Percentiles rank a stretch among this genome's conserved stretches.
phyloP scores from a whole-genome alignment of 1,140 invertebrate genomes.

The Caenorhabditis inopinata region DNA sequence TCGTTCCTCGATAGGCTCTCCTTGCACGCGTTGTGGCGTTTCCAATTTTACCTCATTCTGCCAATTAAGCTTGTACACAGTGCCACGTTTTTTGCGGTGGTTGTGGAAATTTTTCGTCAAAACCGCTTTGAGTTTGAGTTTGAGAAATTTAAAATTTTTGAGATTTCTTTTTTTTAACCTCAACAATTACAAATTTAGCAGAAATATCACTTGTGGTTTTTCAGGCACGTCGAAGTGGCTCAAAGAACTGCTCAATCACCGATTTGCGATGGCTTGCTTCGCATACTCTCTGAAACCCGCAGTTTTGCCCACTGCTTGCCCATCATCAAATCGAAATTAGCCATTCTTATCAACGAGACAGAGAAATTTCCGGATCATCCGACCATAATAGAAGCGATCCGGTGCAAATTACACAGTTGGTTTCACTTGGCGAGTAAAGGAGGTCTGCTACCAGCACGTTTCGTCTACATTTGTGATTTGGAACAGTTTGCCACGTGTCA shows the following conservation, averaged over 20 bases:
- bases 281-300: neutral
- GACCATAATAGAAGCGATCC: neutral
- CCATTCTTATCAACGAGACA: neutral
- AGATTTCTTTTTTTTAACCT: too few relatives aligned
- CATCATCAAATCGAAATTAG: conserved; percentile 9
- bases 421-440: neutral
- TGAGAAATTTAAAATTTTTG: too few relatives aligned
- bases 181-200: too few relatives aligned
- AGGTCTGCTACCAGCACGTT: neutral
- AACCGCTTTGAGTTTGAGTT: too few relatives aligned
- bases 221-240: neutral
- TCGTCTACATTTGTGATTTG: neutral
- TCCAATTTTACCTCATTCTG: too few relatives aligned
- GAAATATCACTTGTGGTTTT: too few relatives aligned
- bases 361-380: conserved; percentile 2
- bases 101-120: too few relatives aligned
- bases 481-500: conserved; percentile 1
- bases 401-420: neutral
- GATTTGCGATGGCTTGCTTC: neutral
- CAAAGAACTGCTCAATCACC: neutral
- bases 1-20: too few relatives aligned
- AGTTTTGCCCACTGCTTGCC: conserved; percentile 7
- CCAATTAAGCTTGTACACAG: too few relatives aligned
- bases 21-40: too few relatives aligned
- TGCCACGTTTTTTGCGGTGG: too few relatives aligned